Evolutionary conservation across 2,113 vertebrate species (phyloP), one percentile per base, ranked within the genome.

Genomic region (Stictonetta naevosa): DNA sequence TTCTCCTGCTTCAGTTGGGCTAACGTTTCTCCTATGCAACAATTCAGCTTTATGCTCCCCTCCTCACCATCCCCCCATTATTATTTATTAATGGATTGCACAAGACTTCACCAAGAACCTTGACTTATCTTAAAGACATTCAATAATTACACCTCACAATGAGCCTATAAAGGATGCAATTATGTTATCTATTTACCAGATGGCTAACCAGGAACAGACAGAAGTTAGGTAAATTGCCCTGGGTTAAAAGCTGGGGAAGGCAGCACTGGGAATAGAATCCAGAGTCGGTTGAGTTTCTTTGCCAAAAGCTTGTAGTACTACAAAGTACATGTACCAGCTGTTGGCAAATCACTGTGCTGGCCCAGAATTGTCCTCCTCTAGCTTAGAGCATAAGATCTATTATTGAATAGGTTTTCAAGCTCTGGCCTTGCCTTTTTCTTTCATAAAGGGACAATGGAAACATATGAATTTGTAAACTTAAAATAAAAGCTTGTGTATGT

Each of bases 121-220:
- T 80, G 80, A 93, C 53, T 33, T 75, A 82, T 75, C 86, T 93
- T 94, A 73, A 94, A 96, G 95, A 90, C 10, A 9, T 82, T 84
- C 73, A 86, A 50, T 93, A 95, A 93, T 96, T 88, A 92, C 94
- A 69, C 48, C 34, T 23, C 86, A 81, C 92, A 93, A 92, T 93
- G 69, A 96, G 40, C 83, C 86, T 84, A 69, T 93, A 93, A 95
- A 83, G 38, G 68, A 77, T 90, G 80, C 69, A 96, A 90, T 96
- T 95, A 95, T 95, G 72, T 91, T 93, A 72, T 96, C 92, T 88
- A 66, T 94, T 96, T 91, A 90, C 93, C 96, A 97, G 95, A 94
- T 95, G 95, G 95, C 83, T 93, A 94, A 84, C 93, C 93, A 94
- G 93, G 64, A 95, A 64, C 86, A 95, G 88, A 94, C 88, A 92